phyloP scores from a whole-genome alignment of 2,888 invertebrate genomes.

The Mesoligia furuncula region DNA sequence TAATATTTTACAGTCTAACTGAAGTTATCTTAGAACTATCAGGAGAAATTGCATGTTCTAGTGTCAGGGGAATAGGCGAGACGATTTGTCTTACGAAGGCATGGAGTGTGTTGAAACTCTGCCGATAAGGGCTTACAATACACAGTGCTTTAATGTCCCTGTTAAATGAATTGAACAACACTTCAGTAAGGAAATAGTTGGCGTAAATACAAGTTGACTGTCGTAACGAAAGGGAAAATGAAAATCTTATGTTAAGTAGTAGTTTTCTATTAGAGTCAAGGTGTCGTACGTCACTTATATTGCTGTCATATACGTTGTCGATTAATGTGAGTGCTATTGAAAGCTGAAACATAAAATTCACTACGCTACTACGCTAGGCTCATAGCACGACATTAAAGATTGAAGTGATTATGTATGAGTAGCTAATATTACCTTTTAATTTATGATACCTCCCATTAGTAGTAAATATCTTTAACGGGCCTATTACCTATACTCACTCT shows the following conservation, averaged over 20 bases:
- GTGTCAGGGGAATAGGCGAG: conserved; percentile 73
- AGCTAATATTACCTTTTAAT: conserved; percentile 17
- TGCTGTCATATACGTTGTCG: neutral
- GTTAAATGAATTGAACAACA: conserved; percentile 63
- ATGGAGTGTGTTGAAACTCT: conserved; percentile 71
- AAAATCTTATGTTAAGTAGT: conserved; percentile 36
- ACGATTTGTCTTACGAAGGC: conserved; percentile 78
- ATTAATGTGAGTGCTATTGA: conserved; percentile 8
- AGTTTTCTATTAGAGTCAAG: conserved; percentile 6
- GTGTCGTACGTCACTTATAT: conserved; percentile 13
- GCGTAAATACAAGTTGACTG: conserved; percentile 26
- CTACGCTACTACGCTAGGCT: neutral
- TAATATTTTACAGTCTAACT: conserved; percentile 69
- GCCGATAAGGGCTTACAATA: conserved; percentile 64
- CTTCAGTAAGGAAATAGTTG: conserved; percentile 48
- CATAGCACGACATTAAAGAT: conserved; percentile 1
- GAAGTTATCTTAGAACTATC: conserved; percentile 77
- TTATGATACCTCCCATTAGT: conserved; percentile 26
- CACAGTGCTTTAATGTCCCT: conserved; percentile 51
- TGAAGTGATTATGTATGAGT: conserved; percentile 1
- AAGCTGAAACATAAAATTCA: conserved; percentile 14
- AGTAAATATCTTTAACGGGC: conserved; percentile 18
- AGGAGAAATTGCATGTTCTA: conserved; percentile 77
- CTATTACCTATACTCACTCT: conserved; percentile 21
- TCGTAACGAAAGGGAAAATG: conserved; percentile 50